These are phyloP conservation scores for Myotis findleyi DNA, from an alignment of 2,797 vertebrate genomes.

Conservation along the genomic window DNA sequence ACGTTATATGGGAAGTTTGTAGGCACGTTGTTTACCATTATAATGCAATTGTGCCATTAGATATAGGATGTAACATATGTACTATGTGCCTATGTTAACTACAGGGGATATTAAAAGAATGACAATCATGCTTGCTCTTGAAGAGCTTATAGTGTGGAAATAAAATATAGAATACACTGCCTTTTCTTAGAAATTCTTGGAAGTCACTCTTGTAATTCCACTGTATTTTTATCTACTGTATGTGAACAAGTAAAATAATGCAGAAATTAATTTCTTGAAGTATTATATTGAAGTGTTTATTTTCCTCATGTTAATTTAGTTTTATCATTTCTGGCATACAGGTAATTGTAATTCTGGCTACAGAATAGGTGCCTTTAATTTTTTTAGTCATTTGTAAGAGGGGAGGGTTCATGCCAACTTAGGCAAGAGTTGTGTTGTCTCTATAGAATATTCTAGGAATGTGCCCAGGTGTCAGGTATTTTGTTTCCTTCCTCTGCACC, in stretches of 20 bases:
- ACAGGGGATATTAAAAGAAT: neutral
- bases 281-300: neutral
- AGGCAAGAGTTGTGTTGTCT: neutral
- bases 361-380: neutral
- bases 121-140: neutral
- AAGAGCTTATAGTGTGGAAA: neutral
- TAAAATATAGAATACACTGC: neutral
- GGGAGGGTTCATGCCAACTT: neutral
- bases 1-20: neutral
- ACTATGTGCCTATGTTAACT: accelerated
- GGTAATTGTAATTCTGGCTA: neutral
- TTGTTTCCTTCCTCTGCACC: neutral
- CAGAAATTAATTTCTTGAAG: constrained; percentile 3
- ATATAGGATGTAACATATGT: accelerated
- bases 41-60: neutral
- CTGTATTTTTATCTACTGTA: neutral
- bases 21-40: neutral
- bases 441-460: neutral
- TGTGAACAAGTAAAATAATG: neutral
- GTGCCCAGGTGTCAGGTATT: neutral
- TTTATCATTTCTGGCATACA: neutral
- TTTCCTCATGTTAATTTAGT: constrained; percentile 33
- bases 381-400: neutral
- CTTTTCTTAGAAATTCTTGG: neutral
- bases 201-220: neutral